A percentile compares a stretch with the other conserved stretches of the same genome.
phyloP scores from a whole-genome alignment of 2,888 invertebrate genomes.

The Leptopterna dolabrata region DNA sequence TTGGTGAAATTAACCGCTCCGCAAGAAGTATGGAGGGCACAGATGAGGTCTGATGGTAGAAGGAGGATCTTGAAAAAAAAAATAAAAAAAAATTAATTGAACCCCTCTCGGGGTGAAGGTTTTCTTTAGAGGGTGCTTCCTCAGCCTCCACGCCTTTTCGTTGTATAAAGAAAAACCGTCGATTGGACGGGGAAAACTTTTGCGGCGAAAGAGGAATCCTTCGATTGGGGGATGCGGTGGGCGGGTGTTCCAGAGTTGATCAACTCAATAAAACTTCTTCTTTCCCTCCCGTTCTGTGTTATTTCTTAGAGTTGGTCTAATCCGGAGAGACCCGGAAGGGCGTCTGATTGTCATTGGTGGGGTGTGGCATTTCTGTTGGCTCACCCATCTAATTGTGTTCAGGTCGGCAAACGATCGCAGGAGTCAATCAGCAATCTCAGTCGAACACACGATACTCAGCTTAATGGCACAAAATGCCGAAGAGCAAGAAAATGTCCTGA shows the following conservation, averaged over 20 bases:
- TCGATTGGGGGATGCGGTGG: background rate
- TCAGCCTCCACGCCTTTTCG: conserved; percentile 12
- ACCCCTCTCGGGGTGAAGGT: background rate
- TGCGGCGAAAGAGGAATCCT: background rate
- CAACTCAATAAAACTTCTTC: background rate
- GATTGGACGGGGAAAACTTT: conserved; percentile 3
- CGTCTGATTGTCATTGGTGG: background rate
- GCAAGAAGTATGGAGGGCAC: background rate
- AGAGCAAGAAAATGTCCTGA: too few species aligned
- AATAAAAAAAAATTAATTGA: conserved; percentile 32
- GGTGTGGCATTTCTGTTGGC: background rate
- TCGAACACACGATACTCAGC: too few species aligned
- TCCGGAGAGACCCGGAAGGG: background rate
- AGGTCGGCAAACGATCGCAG: background rate
- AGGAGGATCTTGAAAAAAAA: background rate
- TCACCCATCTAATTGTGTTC: background rate
- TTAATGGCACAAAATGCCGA: too few species aligned
- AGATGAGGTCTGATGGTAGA: background rate
- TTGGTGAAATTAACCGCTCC: conserved; percentile 34
- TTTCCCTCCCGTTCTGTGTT: background rate
- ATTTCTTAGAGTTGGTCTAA: background rate
- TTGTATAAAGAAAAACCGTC: conserved; percentile 5
- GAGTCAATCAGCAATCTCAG: too few species aligned
- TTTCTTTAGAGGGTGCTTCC: background rate
- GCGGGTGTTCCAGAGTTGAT: background rate